A percentile compares a stretch with the other conserved stretches of the same genome.
These are phyloP conservation scores for Bombus pascuorum DNA, from an alignment of 1,140 invertebrate genomes.

Conservation along the genomic window DNA sequence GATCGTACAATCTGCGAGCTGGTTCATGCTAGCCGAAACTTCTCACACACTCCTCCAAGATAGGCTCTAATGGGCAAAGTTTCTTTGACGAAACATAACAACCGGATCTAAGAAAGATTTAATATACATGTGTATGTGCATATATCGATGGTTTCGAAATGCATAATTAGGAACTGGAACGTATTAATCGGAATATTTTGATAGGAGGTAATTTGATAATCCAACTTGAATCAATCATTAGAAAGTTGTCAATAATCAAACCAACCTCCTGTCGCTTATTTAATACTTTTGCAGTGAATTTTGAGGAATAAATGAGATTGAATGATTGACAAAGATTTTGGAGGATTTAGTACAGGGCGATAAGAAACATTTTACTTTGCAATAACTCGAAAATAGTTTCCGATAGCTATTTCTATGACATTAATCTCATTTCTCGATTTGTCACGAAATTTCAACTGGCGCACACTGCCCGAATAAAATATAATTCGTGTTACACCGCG, in stretches of 20 bases:
- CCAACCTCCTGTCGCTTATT: no score
- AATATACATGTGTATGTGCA: not conserved
- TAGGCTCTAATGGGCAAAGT: constrained; percentile 31
- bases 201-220: no score
- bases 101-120: not conserved
- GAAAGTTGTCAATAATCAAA: no score
- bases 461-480: not conserved
- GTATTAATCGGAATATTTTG: no score
- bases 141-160: not conserved
- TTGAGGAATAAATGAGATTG: no score
- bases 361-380: not conserved
- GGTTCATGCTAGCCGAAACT: not conserved
- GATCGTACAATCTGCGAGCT: constrained; percentile 25
- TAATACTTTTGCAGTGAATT: no score
- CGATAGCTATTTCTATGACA: no score
- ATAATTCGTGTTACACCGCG: constrained; percentile 1
- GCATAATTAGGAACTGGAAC: no score
- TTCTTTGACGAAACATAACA: not conserved
- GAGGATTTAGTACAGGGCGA: no score
- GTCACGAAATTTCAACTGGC: not conserved
- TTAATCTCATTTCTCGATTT: not conserved
- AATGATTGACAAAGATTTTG: no score
- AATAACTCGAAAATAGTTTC: not conserved
- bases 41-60: not conserved
- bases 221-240: no score